These are phyloP conservation scores for Deilephila elpenor DNA, from an alignment of 2,888 invertebrate genomes.

Conservation along the genomic window DNA sequence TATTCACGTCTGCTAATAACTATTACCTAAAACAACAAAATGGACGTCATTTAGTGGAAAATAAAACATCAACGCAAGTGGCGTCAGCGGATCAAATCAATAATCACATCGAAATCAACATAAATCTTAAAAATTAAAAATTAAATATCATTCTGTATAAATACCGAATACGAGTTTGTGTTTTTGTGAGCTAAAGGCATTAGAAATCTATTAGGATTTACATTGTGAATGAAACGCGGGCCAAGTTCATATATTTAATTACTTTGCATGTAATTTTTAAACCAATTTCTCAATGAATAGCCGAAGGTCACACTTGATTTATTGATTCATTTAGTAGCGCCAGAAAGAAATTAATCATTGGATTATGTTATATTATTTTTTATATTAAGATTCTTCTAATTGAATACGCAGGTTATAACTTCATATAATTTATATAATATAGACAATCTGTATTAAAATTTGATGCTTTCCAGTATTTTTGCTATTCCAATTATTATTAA, in stretches of 20 bases:
- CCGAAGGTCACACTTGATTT: background rate
- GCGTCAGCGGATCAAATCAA: conserved; percentile 27
- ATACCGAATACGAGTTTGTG: conserved; percentile 2
- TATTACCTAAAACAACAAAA: conserved; percentile 22
- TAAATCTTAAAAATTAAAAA: conserved; percentile 12
- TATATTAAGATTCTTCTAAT: no score
- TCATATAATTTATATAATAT: no score
- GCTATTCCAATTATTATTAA: no score
- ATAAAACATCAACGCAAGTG: background rate
- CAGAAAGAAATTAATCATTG: no score
- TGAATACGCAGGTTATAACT: no score
- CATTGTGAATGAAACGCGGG: conserved; percentile 8
- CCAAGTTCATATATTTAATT: background rate
- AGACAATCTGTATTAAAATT: no score
- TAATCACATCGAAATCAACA: conserved; percentile 28
- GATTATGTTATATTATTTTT: no score
- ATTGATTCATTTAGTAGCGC: background rate
- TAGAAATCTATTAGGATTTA: background rate
- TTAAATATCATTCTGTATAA: conserved; percentile 8
- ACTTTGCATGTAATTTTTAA: background rate
- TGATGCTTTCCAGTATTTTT: no score
- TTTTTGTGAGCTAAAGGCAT: background rate
- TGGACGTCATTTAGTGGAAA: conserved; percentile 13
- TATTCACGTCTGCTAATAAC: background rate
- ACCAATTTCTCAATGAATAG: background rate